Conservation (phyloP, 2,113 vertebrate genomes). For the Hassar affinis region DNA sequence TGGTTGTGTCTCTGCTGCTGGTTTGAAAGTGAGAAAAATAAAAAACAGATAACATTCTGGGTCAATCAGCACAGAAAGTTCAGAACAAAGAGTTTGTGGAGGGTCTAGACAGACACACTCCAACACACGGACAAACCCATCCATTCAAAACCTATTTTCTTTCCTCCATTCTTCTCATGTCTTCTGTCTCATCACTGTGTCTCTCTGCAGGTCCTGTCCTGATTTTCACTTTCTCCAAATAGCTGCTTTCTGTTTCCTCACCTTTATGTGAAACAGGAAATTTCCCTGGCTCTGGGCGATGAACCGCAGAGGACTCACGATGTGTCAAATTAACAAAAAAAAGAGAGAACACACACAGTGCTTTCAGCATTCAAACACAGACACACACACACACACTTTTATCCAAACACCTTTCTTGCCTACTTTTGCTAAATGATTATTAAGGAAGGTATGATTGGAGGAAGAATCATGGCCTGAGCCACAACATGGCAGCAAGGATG, state of each 20-base stretch:
- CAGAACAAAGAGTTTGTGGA: conserved; percentile 30
- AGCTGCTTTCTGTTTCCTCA: conserved; percentile 7
- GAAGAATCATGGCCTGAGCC: neutral
- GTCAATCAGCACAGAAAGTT: conserved; percentile 24
- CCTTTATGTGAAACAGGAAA: conserved; percentile 21
- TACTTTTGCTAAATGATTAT: neutral
- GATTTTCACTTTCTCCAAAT: conserved; percentile 30
- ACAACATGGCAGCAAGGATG: conserved; percentile 21
- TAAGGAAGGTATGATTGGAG: neutral
- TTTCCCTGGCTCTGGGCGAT: conserved; percentile 24
- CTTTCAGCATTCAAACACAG: conserved; percentile 9
- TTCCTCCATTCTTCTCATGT: conserved; percentile 21
- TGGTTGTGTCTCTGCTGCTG: neutral
- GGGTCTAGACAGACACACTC: conserved; percentile 23
- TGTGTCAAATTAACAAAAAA: conserved; percentile 44
- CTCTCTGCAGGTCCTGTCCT: conserved; percentile 33
- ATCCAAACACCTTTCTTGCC: conserved; percentile 15
- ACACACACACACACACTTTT: conserved; percentile 6
- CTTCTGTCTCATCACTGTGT: neutral
- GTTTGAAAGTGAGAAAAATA: neutral
- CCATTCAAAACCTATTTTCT: conserved; percentile 30
- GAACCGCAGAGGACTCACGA: conserved; percentile 44
- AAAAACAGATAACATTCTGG: conserved; percentile 2
- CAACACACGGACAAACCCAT: conserved; percentile 1
- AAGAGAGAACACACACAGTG: conserved; percentile 25